phyloP scores from a whole-genome alignment of 2,888 invertebrate species.

The Ashinkailepas kermadecensis region DNA sequence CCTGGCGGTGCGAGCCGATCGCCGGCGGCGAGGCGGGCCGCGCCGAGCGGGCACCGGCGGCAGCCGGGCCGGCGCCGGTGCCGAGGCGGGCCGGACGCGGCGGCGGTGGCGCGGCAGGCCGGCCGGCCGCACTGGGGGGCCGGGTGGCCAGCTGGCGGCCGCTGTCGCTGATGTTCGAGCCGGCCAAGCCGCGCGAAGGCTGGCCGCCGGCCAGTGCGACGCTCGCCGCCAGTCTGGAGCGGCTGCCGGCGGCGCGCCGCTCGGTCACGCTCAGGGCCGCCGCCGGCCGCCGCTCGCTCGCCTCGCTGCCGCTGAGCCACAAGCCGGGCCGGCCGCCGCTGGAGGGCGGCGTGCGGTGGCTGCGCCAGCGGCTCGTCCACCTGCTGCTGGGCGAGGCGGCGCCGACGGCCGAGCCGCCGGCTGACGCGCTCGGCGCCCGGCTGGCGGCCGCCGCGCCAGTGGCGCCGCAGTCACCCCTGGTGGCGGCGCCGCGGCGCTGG shows the following conservation, averaged over 20 bases:
- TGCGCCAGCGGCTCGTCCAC: background rate
- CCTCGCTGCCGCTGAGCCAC: background rate
- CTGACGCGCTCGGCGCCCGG: background rate
- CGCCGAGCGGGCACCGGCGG: background rate
- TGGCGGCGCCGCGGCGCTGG: background rate
- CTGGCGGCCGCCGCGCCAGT: background rate
- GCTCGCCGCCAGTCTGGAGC: background rate
- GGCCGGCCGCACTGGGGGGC: background rate
- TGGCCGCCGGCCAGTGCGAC: no score
- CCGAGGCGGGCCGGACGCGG: no score
- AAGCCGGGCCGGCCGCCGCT: background rate
- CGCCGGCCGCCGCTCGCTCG: background rate
- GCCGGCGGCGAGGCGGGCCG: background rate
- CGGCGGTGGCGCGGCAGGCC: no score
- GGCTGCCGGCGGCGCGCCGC: background rate
- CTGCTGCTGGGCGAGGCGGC: background rate
- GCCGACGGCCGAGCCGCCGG: background rate
- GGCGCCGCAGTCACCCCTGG: background rate
- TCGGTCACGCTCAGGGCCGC: background rate
- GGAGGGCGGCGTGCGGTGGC: background rate
- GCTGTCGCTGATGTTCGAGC: background rate
- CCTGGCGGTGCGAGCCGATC: background rate
- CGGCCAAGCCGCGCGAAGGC: background rate
- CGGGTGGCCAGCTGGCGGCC: background rate
- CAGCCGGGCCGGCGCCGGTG: no score